Evolutionary conservation across 2,888 invertebrate genomes (phyloP).

Genomic region (Melanostoma mellinum): DNA sequence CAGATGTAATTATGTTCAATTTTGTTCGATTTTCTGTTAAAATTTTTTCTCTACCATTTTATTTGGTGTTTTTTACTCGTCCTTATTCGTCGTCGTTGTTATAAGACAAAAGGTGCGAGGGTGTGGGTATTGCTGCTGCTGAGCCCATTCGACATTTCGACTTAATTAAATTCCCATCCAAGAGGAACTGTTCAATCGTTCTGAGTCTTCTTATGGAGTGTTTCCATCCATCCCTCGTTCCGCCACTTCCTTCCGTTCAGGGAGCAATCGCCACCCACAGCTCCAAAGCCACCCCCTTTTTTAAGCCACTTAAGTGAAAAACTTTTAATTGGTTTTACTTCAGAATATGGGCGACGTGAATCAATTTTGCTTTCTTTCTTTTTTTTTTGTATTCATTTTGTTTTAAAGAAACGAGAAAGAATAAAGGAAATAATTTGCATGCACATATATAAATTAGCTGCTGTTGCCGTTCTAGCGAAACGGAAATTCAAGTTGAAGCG

Average conservation of each 20-base stretch:
- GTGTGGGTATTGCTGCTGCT: conserved; percentile 8
- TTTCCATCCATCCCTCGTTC: conserved; percentile 34
- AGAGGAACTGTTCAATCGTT: conserved; percentile 45
- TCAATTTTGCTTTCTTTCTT: conserved; percentile 48
- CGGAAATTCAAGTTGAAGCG: conserved; percentile 60
- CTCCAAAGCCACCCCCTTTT: conserved; percentile 43
- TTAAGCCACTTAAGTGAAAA: conserved; percentile 73
- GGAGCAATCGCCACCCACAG: conserved; percentile 6
- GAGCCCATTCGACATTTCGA: conserved; percentile 52
- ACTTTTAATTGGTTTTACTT: conserved; percentile 72
- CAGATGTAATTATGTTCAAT: conserved; percentile 71
- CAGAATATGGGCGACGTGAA: conserved; percentile 61
- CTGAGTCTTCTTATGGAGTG: conserved; percentile 1
- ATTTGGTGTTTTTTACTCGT: conserved; percentile 14
- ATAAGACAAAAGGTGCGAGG: not conserved
- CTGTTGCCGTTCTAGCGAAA: conserved; percentile 47
- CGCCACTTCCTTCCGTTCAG: conserved; percentile 20
- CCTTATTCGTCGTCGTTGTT: conserved; percentile 15
- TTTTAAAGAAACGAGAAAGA: conserved; percentile 4
- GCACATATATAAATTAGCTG: conserved; percentile 63
- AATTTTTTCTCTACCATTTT: conserved; percentile 4
- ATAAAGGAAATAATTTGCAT: conserved; percentile 55
- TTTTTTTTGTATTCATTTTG: conserved; percentile 12
- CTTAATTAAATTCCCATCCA: conserved; percentile 67
- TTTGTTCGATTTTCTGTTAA: conserved; percentile 57